A percentile compares a stretch with the other conserved stretches of the same genome.
Evolutionary conservation across 2,888 invertebrate genomes (phyloP).

Genomic region (Auanema sp.): DNA sequence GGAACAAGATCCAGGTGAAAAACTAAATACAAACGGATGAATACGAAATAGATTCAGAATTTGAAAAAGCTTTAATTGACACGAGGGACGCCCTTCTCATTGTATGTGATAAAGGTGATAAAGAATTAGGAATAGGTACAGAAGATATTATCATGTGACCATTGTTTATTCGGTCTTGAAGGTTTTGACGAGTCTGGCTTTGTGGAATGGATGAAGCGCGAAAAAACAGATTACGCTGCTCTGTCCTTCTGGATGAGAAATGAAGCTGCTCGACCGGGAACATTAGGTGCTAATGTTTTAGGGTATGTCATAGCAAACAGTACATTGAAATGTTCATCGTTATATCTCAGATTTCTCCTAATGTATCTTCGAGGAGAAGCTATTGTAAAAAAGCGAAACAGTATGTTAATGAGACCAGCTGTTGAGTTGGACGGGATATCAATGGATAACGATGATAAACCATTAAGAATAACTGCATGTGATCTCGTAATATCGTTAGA

Average conservation of each 20-base stretch:
- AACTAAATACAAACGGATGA: neutral
- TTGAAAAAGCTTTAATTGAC: slow-evolving; percentile 52
- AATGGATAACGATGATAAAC: slow-evolving; percentile 53
- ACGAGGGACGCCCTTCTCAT: slow-evolving; percentile 57
- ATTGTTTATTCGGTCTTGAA: neutral
- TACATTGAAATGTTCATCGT: neutral
- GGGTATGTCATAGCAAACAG: slow-evolving; percentile 28
- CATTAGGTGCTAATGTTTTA: slow-evolving; percentile 55
- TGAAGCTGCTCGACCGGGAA: slow-evolving; percentile 41
- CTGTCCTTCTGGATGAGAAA: slow-evolving; percentile 56
- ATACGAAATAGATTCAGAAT: slow-evolving; percentile 34
- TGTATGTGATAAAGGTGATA: slow-evolving; percentile 57
- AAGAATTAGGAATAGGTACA: slow-evolving; percentile 59
- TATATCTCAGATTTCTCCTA: slow-evolving; percentile 44
- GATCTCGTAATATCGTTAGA: slow-evolving; percentile 51
- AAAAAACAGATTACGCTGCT: slow-evolving; percentile 44
- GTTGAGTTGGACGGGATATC: slow-evolving; percentile 48
- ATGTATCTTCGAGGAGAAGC: slow-evolving; percentile 60
- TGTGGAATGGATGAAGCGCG: slow-evolving; percentile 47
- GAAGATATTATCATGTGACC: slow-evolving; percentile 4
- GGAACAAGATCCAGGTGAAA: slow-evolving; percentile 56
- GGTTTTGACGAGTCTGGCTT: slow-evolving; percentile 52
- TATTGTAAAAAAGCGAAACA: slow-evolving; percentile 25
- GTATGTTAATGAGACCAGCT: slow-evolving; percentile 30
- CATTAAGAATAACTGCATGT: slow-evolving; percentile 47